phyloP scores from a whole-genome alignment of 53 echinoderm and acorn worm genomes.

The Patiria pectinifera region DNA sequence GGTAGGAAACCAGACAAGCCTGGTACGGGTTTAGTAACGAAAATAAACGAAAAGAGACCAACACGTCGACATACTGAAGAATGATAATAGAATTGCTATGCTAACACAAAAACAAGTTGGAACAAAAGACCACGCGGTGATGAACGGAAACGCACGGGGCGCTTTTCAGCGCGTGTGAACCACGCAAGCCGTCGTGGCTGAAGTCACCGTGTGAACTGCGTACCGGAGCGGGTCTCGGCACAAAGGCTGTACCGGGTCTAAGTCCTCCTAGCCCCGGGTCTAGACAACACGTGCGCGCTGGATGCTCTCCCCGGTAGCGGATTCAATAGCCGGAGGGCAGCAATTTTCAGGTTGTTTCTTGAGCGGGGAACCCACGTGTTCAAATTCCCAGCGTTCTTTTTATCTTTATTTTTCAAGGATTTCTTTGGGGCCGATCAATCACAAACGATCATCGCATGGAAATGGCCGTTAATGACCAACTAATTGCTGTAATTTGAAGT shows the following conservation, averaged over 20 bases:
- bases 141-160: neutral
- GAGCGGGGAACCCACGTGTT: slow-evolving; percentile 2
- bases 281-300: slow-evolving; percentile 7
- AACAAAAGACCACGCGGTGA: neutral
- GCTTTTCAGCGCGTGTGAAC: slow-evolving; percentile 28
- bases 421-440: neutral
- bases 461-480: slow-evolving; percentile 44
- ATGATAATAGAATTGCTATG: neutral
- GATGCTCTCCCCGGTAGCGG: neutral
- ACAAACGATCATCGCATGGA: slow-evolving; percentile 21
- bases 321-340: neutral
- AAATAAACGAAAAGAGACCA: no score
- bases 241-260: neutral
- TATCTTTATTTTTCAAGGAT: neutral
- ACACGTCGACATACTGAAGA: no score
- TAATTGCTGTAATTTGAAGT: slow-evolving; percentile 27
- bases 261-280: neutral
- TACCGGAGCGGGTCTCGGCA: neutral
- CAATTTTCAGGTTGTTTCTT: neutral
- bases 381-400: slow-evolving; percentile 22
- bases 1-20: neutral
- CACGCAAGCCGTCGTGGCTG: neutral
- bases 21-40: no score
- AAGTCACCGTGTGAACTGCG: slow-evolving; percentile 18
- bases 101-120: slow-evolving; percentile 27